Base-by-base conservation (phyloP, 2,797 vertebrate genomes). In the Zalophus californianus region DNA sequence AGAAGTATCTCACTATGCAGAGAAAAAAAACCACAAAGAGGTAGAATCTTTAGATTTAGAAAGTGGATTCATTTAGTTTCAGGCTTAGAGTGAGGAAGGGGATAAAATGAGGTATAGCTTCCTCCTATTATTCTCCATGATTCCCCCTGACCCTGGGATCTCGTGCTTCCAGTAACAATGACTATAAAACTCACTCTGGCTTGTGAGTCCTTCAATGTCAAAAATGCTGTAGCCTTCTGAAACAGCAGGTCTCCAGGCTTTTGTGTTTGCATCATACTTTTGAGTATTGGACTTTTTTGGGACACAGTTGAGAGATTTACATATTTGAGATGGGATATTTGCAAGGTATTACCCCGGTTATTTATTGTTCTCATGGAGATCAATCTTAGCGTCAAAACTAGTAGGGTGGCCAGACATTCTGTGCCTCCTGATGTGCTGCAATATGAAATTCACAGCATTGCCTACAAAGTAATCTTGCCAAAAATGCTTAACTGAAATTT, bases 401-500 rank as follows among this genome's bases (percentile, higher is more conserved):
- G 48, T 52, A 60, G 23, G 38, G 44, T 7, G 44, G 10, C 29
- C 35, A 72, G 68, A 83, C 15, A 64, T 70, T 77, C 12, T 41
- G 16, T 41, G 38, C 29, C 10, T 48, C 70, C 80, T 58, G 41
- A 68, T 73, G 48, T 29, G 68, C 62, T 54, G 10, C 32, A 62
- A 68, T 64, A 52, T 18, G 16, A 91, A 94, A 73, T 94, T 86
- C 78, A 89, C 29, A 90, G 35, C 56, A 38, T 20, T 5, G 2
- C 48, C 73, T 38, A 91, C 13, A 29, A 86, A 27, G 3, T 85
- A 68, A 52, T 91, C 23, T 62, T 84, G 41, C 35, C 72, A 78
- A 77, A 95, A 92, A 70, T 73, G n/a, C 58, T 70, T 80, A 95
- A n/a, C 35, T 62, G 77, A 96, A 96, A 78, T 8, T 14, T 88